These are phyloP conservation scores for Heliconius ethilla DNA, from an alignment of 2,888 invertebrate genomes.

Conservation along the genomic window DNA sequence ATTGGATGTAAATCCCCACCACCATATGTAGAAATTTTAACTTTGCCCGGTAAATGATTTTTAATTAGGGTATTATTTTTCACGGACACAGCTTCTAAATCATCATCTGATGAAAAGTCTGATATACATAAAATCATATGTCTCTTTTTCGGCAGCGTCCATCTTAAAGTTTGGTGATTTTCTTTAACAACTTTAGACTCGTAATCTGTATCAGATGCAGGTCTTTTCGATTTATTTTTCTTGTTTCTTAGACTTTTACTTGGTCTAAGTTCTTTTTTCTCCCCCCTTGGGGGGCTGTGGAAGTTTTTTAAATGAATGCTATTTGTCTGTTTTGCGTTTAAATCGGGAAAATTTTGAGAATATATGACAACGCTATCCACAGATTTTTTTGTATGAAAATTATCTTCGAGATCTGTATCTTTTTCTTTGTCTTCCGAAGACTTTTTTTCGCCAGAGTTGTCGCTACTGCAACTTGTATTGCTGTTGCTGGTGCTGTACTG, in stretches of 20 bases:
- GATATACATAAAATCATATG: conserved; percentile 70
- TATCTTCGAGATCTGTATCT: conserved; percentile 59
- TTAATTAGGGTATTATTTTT: conserved; percentile 68
- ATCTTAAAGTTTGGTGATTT: conserved; percentile 68
- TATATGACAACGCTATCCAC: conserved; percentile 75
- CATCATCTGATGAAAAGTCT: conserved; percentile 74
- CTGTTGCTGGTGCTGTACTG: conserved; percentile 83
- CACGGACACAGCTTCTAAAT: conserved; percentile 60
- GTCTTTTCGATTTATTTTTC: conserved; percentile 65
- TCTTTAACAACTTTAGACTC: conserved; percentile 59
- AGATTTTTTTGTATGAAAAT: conserved; percentile 73
- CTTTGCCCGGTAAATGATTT: conserved; percentile 60
- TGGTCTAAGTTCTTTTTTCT: conserved; percentile 73
- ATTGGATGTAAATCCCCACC: conserved; percentile 74
- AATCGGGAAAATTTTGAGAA: conserved; percentile 77
- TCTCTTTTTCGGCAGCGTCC: conserved; percentile 73
- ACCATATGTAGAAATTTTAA: conserved; percentile 72
- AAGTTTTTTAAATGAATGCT: conserved; percentile 80
- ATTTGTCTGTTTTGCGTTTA: conserved; percentile 63
- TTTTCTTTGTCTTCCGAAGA: conserved; percentile 56
- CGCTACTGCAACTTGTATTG: conserved; percentile 77
- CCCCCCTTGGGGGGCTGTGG: conserved; percentile 81
- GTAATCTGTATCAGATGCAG: conserved; percentile 75
- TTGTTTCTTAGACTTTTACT: conserved; percentile 59
- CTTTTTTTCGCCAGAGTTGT: conserved; percentile 67